These are phyloP conservation scores for Ophioninae sp. DNA, from an alignment of 2,888 invertebrate genomes.

Conservation along the genomic window DNA sequence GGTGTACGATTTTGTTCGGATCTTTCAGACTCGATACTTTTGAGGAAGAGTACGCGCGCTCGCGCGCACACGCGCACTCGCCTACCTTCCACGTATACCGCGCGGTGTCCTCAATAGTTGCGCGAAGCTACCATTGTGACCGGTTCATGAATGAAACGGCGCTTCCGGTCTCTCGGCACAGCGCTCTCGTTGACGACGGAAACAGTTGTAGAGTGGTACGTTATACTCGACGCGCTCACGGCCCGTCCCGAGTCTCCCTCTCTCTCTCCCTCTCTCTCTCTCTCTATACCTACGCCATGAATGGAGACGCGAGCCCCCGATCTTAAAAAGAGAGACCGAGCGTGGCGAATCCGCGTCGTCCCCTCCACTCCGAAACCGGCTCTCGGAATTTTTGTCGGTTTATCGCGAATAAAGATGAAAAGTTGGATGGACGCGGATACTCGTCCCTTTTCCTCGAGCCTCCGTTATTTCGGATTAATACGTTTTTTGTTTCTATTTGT, in stretches of 20 bases:
- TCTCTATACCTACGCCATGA: slow-evolving; percentile 9
- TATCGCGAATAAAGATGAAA: slow-evolving; percentile 52
- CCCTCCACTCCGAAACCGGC: slow-evolving; percentile 61
- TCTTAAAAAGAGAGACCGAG: slow-evolving; percentile 43
- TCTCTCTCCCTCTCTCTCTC: neutral
- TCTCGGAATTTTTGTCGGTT: slow-evolving; percentile 65
- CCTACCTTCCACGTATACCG: neutral
- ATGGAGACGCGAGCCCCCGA: slow-evolving; percentile 39
- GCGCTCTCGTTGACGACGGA: slow-evolving; percentile 75
- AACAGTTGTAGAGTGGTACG: slow-evolving; percentile 79
- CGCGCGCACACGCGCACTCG: neutral
- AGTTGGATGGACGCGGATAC: slow-evolving; percentile 12
- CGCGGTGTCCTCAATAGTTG: slow-evolving; percentile 77
- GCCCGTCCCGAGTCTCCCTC: neutral
- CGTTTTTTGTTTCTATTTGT: too few species aligned
- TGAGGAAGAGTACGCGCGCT: neutral
- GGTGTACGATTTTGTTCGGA: too few species aligned
- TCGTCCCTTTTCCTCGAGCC: slow-evolving; percentile 32
- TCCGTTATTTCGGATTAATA: slow-evolving; percentile 34
- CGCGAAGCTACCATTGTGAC: slow-evolving; percentile 80
- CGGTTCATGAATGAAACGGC: slow-evolving; percentile 81
- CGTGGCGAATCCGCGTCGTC: slow-evolving; percentile 40
- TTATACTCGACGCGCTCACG: slow-evolving; percentile 66
- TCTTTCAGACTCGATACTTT: neutral
- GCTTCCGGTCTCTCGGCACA: slow-evolving; percentile 76